Evolutionary conservation across 2,888 invertebrate genomes (phyloP).

Genomic region (Ophioninae sp.): DNA sequence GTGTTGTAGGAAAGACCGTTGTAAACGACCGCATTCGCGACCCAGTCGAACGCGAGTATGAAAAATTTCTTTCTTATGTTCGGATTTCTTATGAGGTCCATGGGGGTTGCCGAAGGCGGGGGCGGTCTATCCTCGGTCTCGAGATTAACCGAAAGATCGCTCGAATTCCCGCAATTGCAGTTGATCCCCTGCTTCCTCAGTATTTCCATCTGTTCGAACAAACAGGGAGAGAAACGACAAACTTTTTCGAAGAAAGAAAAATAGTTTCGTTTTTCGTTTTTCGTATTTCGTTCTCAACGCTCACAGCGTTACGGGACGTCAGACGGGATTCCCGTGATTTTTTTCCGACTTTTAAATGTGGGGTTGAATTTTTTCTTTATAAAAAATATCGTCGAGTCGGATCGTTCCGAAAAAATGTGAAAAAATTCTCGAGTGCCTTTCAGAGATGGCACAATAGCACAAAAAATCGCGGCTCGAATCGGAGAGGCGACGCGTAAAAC

Average conservation of each 20-base stretch:
- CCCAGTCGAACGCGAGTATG: constrained; percentile 86
- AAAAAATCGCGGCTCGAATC: too few relatives aligned
- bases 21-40: constrained; percentile 86
- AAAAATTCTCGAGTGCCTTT: too few relatives aligned
- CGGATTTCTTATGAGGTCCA: constrained; percentile 85
- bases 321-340: too few relatives aligned
- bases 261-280: constrained; percentile 9
- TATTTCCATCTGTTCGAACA: constrained; percentile 74
- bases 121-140: constrained; percentile 74
- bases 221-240: constrained; percentile 33
- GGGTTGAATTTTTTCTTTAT: too few relatives aligned
- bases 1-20: constrained; percentile 87
- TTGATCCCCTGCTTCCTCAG: constrained; percentile 75
- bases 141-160: constrained; percentile 69
- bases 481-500: too few relatives aligned
- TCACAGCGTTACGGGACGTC: too few relatives aligned
- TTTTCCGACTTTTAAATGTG: too few relatives aligned
- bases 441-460: too few relatives aligned
- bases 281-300: too few relatives aligned
- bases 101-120: constrained; percentile 82
- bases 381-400: too few relatives aligned
- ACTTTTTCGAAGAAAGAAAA: constrained; percentile 31
- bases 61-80: constrained; percentile 86
- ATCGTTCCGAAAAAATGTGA: too few relatives aligned
- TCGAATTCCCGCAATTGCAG: constrained; percentile 77